Evolutionary conservation across 2,113 vertebrate genomes (phyloP), one percentile per base, ranked within the genome.

Genomic region (Urocynchramus pylzowi): DNA sequence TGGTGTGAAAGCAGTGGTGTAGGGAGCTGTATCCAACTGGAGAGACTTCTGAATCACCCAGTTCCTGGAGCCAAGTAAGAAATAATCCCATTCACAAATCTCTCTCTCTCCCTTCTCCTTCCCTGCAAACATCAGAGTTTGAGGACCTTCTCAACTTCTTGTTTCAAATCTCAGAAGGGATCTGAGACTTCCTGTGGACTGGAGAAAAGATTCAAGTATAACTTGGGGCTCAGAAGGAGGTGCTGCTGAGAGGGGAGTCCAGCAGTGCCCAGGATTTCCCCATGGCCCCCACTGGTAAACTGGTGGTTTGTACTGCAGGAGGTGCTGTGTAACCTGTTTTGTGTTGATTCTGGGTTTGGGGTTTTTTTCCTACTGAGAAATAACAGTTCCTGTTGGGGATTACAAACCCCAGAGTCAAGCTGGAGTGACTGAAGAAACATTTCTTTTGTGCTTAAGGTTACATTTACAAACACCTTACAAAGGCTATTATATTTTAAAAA

Each of bases 181-280:
- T 59, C 15, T 41, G 52, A 74, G 42, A 30, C 64, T 87, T 74
- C 39, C 52, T 44, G 0, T 33, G 68, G n/a, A 18, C 13, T 52
- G 30, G 30, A 59, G 70, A 28, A 42, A 52, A n/a, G 30, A 30
- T 35, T 30, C 21, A 16, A 57, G 10, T 3, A 0, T 42, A 17
- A 6, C 24, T 35, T 18, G 22, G 49, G 45, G 26, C 6, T 70
- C n/a, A 57, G 65, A 13, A 60, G 63, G 33, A 49, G n/a, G 28
- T 33, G 3, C 30, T 1, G 7, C 57, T 57, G 54, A 44, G 65
- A 4, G 45, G 41, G 24, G 41, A 35, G 59, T 56, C 60, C 60
- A 49, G 77, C n/a, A 65, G 1, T 0, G 4, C 27, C 35, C 2
- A 1, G 7, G 5, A 30, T 3, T 65, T 41, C 39, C 22, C 67